Percentiles rank a stretch among this genome's conserved stretches.
Evolutionary conservation across 2,113 vertebrate genomes (phyloP).

Genomic region (Leiothrix lutea): DNA sequence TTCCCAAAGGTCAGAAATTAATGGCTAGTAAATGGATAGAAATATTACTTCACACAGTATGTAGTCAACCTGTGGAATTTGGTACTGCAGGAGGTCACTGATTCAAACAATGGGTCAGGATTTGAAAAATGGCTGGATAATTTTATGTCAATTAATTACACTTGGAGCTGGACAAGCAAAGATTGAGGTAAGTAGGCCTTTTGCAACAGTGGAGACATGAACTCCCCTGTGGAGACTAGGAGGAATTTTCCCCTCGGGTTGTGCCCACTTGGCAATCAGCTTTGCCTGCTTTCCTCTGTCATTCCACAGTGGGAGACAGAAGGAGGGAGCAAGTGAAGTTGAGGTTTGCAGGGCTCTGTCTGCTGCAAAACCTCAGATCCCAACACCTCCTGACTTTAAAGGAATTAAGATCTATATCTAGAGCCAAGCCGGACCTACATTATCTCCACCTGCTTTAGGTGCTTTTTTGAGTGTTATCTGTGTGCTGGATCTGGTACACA

Average conservation of each 20-base stretch:
- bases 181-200: not conserved
- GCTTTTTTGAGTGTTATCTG: not conserved
- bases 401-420: not conserved
- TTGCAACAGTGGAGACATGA: not conserved
- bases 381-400: not conserved
- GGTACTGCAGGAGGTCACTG: conserved; percentile 33
- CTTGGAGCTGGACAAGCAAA: not conserved
- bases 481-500: not conserved
- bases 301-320: not conserved
- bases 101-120: conserved; percentile 10
- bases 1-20: conserved; percentile 66
- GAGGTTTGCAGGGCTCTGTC: not conserved
- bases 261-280: not conserved
- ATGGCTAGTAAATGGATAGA: conserved; percentile 64
- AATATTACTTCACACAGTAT: conserved; percentile 66
- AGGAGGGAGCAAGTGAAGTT: not conserved
- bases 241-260: not conserved
- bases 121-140: conserved; percentile 60
- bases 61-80: conserved; percentile 54
- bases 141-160: conserved; percentile 48
- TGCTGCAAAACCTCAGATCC: not conserved
- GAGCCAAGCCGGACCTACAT: not conserved
- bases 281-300: not conserved
- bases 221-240: not conserved
- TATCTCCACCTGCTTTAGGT: not conserved